Evolutionary conservation across 2,797 vertebrate species (phyloP), one percentile per base, ranked within the genome.

Genomic region (Microchirus variegatus): DNA sequence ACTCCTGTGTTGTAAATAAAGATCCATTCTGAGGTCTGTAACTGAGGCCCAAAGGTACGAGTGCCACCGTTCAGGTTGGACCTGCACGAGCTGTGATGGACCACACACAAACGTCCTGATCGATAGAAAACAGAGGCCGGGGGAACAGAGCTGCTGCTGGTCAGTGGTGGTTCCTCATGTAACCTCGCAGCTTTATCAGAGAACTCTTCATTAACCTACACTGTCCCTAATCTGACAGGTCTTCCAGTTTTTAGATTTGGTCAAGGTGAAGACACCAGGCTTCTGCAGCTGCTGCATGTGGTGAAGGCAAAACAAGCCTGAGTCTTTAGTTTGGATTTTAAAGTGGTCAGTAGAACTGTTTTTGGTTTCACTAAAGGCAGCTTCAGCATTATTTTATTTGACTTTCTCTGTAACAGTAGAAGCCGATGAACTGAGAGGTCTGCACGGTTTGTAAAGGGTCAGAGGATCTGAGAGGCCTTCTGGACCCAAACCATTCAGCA

Each of bases 1-100:
- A 91, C 89, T 92, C 91, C 85, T 84, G 89, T 62, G 91, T 92
- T 93, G 92, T 94, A 96, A 95, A 92, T 93, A 93, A 94, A 94
- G 91, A 92, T 86, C 81, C 90, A 88, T 91, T 91, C 89, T 87
- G 82, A 92, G 89, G 87, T 89, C 84, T 89, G 88, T 86, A 88
- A 89, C 78, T 61, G 86, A 86, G 90, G 84, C 87, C 91, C 77
- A 79, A 70, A 86, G 77, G 88, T 85, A 63, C 77, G 73, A 77
- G 76, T 67, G 78, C 67, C 73, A 78, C 80, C 71, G 70, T 81
- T 80, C 70, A 75, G 71, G 75, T 66, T 67, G 80, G 74, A 50
- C 51, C 66, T 71, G 53, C 63, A 72, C 51, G 53, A 59, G 66
- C 68, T 78, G 58, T 35, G 42, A 56, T 62, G 77, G 86, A 70